phyloP scores from a whole-genome alignment of 2,888 invertebrate species.

The Saturnia pavonia region DNA sequence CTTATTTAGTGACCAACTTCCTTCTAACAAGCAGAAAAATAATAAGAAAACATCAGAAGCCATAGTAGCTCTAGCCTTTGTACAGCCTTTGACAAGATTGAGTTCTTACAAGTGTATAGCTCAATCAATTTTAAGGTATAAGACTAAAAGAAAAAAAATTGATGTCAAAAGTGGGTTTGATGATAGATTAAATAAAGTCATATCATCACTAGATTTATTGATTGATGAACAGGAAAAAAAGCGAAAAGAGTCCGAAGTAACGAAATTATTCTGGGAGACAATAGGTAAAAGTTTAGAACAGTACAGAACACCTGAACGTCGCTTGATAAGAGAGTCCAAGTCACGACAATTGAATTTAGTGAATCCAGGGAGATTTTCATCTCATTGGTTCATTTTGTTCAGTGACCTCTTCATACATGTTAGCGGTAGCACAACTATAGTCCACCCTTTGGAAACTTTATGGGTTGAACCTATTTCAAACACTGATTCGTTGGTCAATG shows the following conservation, averaged over 20 bases:
- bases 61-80: constrained; percentile 81
- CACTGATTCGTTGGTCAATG: constrained; percentile 83
- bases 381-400: constrained; percentile 91
- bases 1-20: constrained; percentile 81
- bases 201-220: constrained; percentile 83
- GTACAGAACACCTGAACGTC: constrained; percentile 83
- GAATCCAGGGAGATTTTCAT: constrained; percentile 87
- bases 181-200: constrained; percentile 79
- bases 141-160: constrained; percentile 63
- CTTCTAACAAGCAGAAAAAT: constrained; percentile 78
- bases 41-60: constrained; percentile 81
- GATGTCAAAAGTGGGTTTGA: constrained; percentile 74
- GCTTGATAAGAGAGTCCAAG: constrained; percentile 90
- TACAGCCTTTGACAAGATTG: constrained; percentile 83
- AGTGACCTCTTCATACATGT: constrained; percentile 91
- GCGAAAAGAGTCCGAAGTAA: constrained; percentile 85
- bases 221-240: constrained; percentile 84
- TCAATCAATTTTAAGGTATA: constrained; percentile 78
- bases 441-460: constrained; percentile 87
- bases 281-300: constrained; percentile 84
- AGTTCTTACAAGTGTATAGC: constrained; percentile 84
- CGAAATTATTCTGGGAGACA: constrained; percentile 88
- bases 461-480: constrained; percentile 91
- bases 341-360: constrained; percentile 85
- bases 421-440: constrained; percentile 84